Conservation (phyloP, 1,140 invertebrate species). For the Anastatus disparis region DNA sequence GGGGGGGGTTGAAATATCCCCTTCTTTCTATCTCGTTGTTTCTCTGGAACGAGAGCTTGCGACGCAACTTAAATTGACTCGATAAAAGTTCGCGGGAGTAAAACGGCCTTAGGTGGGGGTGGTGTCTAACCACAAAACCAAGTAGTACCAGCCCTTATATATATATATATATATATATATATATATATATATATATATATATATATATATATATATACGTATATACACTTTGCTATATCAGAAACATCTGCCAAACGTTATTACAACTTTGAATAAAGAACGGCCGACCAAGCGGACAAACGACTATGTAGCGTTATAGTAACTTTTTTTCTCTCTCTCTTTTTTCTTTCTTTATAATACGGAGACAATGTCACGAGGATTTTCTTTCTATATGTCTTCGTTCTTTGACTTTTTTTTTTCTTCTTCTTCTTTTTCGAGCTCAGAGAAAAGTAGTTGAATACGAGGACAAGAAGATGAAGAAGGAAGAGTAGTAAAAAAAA, state of each 20-base stretch:
- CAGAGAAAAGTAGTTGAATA: conserved; percentile 34
- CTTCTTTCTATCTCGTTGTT: background rate
- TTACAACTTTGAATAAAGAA: conserved; percentile 69
- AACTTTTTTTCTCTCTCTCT: conserved; percentile 46
- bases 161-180: too few relatives aligned
- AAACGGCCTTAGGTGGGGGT: conserved; percentile 55
- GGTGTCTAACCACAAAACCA: too few relatives aligned
- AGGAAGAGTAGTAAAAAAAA: too few relatives aligned
- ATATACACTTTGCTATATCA: conserved; percentile 64
- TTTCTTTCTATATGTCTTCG: conserved; percentile 38
- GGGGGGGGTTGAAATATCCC: conserved; percentile 37
- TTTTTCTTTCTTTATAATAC: too few relatives aligned
- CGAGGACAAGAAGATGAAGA: too few relatives aligned
- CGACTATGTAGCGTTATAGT: background rate
- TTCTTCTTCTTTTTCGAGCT: background rate
- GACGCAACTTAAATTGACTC: conserved; percentile 67
- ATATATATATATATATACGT: too few relatives aligned
- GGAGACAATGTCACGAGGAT: conserved; percentile 49
- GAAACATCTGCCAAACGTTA: conserved; percentile 68
- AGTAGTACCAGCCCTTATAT: too few relatives aligned
- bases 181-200: too few relatives aligned
- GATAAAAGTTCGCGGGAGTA: conserved; percentile 67
- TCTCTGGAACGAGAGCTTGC: conserved; percentile 43
- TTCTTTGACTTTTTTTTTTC: background rate
- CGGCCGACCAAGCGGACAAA: conserved; percentile 37